Base-by-base conservation (phyloP, 2,113 vertebrate species). In the Phylloscopus trochiloides region DNA sequence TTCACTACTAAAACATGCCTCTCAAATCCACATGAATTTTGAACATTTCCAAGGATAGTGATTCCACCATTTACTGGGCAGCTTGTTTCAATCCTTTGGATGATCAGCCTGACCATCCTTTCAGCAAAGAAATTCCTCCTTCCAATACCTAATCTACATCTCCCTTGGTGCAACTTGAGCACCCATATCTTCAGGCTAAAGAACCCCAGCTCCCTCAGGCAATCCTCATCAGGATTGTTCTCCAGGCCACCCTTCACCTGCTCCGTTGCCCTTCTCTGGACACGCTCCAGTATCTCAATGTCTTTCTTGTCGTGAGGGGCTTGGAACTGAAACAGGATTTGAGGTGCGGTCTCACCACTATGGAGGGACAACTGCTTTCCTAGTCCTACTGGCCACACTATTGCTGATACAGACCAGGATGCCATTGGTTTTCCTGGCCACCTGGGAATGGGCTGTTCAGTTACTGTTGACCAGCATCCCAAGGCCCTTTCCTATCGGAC, bases 321-420 rank as follows among this genome's bases (percentile, higher is more conserved):
- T 47, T 9, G 21, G 22, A 55, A 71, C 3, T 14, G 20, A 16
- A 25, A 57, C 4, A n/a, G 32, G 10, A 61, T 68, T 77, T 52
- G 31, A 26, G 17, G 25, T 42, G 25, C 3, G 3, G 7, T 24
- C 11, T 48, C 29, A 16, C 3, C 9, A 36, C 17, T 22, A 32
- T 1, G 0, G 32, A 52, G 17, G 21, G 11, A 52, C 12, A 36
- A 43, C 59, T 12, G 12, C 22, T 70, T n/a, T 18, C 4, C 1
- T 2, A 28, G 14, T 24, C 15, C 73, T 70, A 22, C 3, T 45
- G 10, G 26, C 14, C 31, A 32, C 32, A 32, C 3, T 28, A 5
- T 11, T 59, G 6, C 32, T 43, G 17, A 38, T n/a, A n/a, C 21
- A 28, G 32, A 9, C 43, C 24, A 36, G 21, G 25, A 43, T 59